Evolutionary conservation across 1,140 invertebrate species (phyloP).

Genomic region (Pararge aegeria): DNA sequence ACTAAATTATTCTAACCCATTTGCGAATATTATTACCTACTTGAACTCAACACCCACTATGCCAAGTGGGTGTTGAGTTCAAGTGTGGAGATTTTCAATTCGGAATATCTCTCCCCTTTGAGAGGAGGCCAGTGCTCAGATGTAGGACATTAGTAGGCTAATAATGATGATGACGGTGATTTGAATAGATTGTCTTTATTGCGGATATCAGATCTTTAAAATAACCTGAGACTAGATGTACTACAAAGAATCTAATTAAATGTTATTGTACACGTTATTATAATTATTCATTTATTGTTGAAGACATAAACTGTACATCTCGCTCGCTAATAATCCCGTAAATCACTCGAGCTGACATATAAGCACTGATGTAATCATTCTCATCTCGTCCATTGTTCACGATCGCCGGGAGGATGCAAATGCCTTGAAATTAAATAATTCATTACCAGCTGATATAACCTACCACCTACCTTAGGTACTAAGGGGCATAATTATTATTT

Average conservation of each 20-base stretch:
- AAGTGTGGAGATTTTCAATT: too few species aligned
- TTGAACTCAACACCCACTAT: too few species aligned
- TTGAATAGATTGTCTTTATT: too few species aligned
- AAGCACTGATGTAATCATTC: constrained; percentile 29
- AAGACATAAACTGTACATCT: constrained; percentile 11
- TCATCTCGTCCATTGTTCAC: constrained; percentile 39
- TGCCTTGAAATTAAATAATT: constrained; percentile 41
- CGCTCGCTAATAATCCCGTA: constrained; percentile 28
- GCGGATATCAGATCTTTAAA: too few species aligned
- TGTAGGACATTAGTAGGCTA: too few species aligned
- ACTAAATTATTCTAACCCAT: too few species aligned
- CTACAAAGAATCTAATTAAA: background rate
- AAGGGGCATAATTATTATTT: too few species aligned
- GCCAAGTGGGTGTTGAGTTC: too few species aligned
- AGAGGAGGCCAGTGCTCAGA: too few species aligned
- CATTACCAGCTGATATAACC: constrained; percentile 34
- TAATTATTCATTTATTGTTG: background rate
- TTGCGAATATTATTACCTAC: too few species aligned
- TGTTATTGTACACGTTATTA: constrained; percentile 1
- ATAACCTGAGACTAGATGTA: background rate
- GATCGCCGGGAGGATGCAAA: constrained; percentile 27
- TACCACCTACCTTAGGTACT: constrained; percentile 11
- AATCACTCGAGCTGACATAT: constrained; percentile 32
- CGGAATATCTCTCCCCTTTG: too few species aligned
- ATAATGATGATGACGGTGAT: too few species aligned